A percentile compares a stretch with the other conserved stretches of the same genome.
These are phyloP conservation scores for Augochlora pura DNA, from an alignment of 1,140 invertebrate species.

Conservation along the genomic window DNA sequence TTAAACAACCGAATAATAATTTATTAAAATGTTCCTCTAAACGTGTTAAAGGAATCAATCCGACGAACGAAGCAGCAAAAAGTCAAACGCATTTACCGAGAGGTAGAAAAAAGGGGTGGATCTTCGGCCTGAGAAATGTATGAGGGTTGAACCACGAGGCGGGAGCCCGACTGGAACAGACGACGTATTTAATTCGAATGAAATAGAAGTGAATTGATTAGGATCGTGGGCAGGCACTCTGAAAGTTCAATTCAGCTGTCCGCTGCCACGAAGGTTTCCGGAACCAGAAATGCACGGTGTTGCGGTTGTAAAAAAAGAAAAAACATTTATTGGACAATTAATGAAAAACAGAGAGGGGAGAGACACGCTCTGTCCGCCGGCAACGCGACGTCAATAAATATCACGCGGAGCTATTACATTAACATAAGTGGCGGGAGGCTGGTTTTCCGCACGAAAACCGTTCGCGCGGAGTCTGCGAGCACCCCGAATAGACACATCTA, in stretches of 20 bases:
- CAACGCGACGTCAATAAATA: slow-evolving; percentile 77
- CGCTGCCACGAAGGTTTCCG: not conserved
- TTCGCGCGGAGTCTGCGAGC: slow-evolving; percentile 55
- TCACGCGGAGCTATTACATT: slow-evolving; percentile 72
- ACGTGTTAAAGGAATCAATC: no score
- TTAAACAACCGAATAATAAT: no score
- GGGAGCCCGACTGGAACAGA: not conserved
- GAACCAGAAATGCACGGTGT: slow-evolving; percentile 49
- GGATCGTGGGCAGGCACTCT: not conserved
- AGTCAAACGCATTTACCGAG: no score
- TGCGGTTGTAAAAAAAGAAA: slow-evolving; percentile 67
- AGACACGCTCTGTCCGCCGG: slow-evolving; percentile 49
- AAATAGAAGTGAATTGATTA: not conserved
- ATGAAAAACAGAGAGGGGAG: slow-evolving; percentile 62
- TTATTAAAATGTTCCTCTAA: no score
- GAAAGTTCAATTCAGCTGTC: no score
- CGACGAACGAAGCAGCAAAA: no score
- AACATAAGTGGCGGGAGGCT: slow-evolving; percentile 63
- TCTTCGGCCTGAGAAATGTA: no score
- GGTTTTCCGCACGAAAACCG: slow-evolving; percentile 38
- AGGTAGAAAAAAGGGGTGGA: no score
- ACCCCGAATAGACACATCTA: slow-evolving; percentile 68
- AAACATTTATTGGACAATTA: slow-evolving; percentile 74
- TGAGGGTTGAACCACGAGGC: not conserved
- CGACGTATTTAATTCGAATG: not conserved